These are phyloP conservation scores for Selenia dentaria DNA, from an alignment of 2,888 invertebrate genomes.

Conservation along the genomic window DNA sequence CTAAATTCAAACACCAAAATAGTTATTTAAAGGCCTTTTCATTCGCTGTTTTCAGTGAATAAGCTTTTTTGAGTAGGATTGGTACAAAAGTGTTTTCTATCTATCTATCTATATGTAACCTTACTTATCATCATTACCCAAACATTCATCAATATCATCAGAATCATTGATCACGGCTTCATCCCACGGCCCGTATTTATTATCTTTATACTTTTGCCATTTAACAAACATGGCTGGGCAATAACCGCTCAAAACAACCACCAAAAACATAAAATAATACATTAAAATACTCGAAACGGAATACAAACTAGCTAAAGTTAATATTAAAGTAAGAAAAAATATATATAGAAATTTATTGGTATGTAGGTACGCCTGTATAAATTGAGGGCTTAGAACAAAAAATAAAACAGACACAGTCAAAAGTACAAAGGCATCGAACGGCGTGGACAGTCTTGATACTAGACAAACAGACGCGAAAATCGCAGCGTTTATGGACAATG, in stretches of 20 bases:
- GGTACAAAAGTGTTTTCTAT: too few relatives aligned
- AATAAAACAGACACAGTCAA: constrained; percentile 94
- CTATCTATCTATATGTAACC: too few relatives aligned
- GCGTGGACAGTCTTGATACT: constrained; percentile 94
- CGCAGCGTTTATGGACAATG: constrained; percentile 96
- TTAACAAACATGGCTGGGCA: constrained; percentile 91
- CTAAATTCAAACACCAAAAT: too few relatives aligned
- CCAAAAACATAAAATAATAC: constrained; percentile 84
- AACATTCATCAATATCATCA: constrained; percentile 76
- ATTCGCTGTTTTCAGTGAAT: too few relatives aligned
- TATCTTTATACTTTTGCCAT: constrained; percentile 93
- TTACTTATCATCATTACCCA: constrained; percentile 30
- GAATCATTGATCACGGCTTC: constrained; percentile 92
- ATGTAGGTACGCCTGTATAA: constrained; percentile 86
- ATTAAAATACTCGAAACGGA: constrained; percentile 84
- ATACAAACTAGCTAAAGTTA: constrained; percentile 80
- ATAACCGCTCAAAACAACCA: constrained; percentile 87
- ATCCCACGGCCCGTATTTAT: constrained; percentile 99
- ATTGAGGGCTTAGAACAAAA: constrained; percentile 95
- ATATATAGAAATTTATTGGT: constrained; percentile 82
- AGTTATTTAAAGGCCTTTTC: too few relatives aligned
- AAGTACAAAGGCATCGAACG: constrained; percentile 94
- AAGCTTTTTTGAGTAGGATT: too few relatives aligned
- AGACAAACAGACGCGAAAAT: constrained; percentile 98
- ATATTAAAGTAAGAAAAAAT: constrained; percentile 74